Conservation (phyloP, 2,797 vertebrate genomes). For the Myotis myotis region DNA sequence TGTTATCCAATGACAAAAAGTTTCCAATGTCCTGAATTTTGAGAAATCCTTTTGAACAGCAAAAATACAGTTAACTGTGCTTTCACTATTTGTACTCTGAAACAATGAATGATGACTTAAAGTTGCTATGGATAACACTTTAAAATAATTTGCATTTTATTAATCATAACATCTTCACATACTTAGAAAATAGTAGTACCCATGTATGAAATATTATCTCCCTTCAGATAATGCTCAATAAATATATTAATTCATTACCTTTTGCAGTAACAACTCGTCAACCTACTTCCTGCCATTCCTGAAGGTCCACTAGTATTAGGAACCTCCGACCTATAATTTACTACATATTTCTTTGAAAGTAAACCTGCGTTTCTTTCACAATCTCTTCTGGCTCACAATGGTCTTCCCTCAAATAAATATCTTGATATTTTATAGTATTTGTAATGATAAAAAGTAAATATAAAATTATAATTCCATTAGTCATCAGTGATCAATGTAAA, state of each 20-base stretch:
- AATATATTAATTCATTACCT: not conserved
- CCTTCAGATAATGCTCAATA: not conserved
- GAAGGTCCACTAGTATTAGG: not conserved
- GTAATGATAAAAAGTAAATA: slow-evolving; percentile 20
- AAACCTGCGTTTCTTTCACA: slow-evolving; percentile 3
- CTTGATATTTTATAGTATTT: not conserved
- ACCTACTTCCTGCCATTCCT: not conserved
- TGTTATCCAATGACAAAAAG: not conserved
- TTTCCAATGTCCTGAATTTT: not conserved
- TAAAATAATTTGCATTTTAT: slow-evolving; percentile 16
- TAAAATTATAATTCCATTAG: slow-evolving; percentile 18
- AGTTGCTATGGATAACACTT: not conserved
- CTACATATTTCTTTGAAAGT: slow-evolving; percentile 28
- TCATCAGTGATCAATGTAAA: not conserved
- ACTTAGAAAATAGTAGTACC: not conserved
- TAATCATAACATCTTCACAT: not conserved
- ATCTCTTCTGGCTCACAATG: not conserved
- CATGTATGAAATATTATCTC: not conserved
- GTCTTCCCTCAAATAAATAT: not conserved
- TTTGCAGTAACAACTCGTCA: not conserved
- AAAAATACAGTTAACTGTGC: not conserved
- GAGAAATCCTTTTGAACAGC: not conserved
- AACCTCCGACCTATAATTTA: not conserved
- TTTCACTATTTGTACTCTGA: slow-evolving; percentile 1
- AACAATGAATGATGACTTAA: slow-evolving; percentile 13